Percentiles rank a stretch among this genome's conserved stretches.
These are phyloP conservation scores for Drosophila neonasuta DNA, from an alignment of 2,888 invertebrate species.

Conservation along the genomic window DNA sequence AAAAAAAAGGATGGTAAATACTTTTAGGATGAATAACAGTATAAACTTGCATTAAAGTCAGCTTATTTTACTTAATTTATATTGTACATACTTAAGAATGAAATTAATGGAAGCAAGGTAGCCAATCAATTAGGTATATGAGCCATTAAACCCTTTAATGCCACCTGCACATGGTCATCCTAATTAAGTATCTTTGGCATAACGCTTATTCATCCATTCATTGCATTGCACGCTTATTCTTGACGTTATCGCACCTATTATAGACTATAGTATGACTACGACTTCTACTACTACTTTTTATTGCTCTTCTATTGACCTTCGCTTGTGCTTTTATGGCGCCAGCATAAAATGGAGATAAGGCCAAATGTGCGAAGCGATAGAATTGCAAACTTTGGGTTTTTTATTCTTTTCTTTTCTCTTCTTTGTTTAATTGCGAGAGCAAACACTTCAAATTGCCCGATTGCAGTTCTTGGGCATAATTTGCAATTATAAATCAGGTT, in stretches of 20 bases:
- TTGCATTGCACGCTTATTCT: constrained; percentile 15
- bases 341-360: constrained; percentile 19
- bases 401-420: not conserved
- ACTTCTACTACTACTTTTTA: constrained; percentile 24
- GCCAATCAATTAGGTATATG: not conserved
- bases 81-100: not conserved
- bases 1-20: not conserved
- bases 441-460: constrained; percentile 3
- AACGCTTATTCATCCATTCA: not conserved
- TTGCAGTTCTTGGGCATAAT: constrained; percentile 15
- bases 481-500: constrained; percentile 2
- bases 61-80: not conserved
- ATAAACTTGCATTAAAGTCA: not conserved
- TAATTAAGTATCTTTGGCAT: not conserved
- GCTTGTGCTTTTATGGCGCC: constrained; percentile 25
- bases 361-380: constrained; percentile 18
- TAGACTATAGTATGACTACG: constrained; percentile 9
- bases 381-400: constrained; percentile 16
- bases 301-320: constrained; percentile 46
- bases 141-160: not conserved
- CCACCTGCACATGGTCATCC: constrained; percentile 1
- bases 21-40: not conserved
- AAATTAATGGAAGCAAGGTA: not conserved
- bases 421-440: not conserved
- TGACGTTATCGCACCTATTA: constrained; percentile 16